A percentile compares a stretch with the other conserved stretches of the same genome.
These are phyloP conservation scores for Squalus acanthias DNA, from an alignment of 2,797 vertebrate genomes.

Conservation along the genomic window DNA sequence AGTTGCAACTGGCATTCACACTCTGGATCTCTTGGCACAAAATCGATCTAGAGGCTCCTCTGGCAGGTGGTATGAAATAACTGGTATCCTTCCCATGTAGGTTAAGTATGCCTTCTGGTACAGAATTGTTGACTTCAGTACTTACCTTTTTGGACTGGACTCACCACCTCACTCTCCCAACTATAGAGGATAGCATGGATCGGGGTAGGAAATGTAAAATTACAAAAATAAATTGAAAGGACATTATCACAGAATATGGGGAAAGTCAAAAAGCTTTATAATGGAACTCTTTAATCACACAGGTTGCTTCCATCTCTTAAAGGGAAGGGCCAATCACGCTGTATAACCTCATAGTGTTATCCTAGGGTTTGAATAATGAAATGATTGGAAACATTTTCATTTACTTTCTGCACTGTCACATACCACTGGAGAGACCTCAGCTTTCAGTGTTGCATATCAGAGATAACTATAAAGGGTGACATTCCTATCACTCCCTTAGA, in stretches of 20 bases:
- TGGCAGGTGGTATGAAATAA: background rate
- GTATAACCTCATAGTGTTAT: too few species aligned
- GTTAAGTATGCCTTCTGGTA: background rate
- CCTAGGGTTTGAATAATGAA: background rate
- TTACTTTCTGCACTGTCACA: background rate
- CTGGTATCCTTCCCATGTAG: background rate
- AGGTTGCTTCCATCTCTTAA: too few species aligned
- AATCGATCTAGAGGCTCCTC: background rate
- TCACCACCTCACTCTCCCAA: background rate
- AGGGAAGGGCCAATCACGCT: too few species aligned
- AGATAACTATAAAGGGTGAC: background rate
- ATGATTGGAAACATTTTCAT: background rate
- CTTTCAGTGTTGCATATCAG: background rate
- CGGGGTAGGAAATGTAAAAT: background rate
- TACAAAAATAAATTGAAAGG: background rate
- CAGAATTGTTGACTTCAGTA: background rate
- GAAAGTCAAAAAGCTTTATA: background rate
- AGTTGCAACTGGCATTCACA: background rate
- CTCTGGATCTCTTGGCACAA: background rate
- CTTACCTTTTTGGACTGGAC: background rate
- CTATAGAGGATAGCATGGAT: background rate
- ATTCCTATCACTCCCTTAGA: background rate
- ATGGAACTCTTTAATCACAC: too few species aligned
- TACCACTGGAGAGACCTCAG: background rate
- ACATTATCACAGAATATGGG: background rate